Base-by-base conservation (phyloP, 2,113 vertebrate genomes). In the Fregetta grallaria region DNA sequence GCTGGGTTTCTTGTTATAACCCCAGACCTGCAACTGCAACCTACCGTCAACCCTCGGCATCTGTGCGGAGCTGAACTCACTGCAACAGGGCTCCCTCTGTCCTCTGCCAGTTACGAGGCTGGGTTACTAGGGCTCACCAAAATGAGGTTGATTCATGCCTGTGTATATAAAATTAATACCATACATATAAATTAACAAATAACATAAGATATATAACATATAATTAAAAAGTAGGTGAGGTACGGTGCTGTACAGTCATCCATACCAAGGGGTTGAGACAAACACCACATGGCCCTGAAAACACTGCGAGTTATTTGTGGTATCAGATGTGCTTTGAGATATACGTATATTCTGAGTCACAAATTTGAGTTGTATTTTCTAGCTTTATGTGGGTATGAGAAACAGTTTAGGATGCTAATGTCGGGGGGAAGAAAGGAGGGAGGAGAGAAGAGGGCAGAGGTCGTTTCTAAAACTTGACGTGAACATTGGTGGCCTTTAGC, bases 281-380 rank as follows among this genome's bases (percentile, higher is more conserved):
- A 93, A 91, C 58, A 29, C 80, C 70, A 94, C 89, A 55, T 14
- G 79, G 84, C 77, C 50, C 86, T 73, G 58, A 73, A 94, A 92
- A 90, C 58, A 55, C 74, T 75, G 53, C 0, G 9, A 94, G 71
- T 91, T 97, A 94, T 92, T 89, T 94, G 89, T 81, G 63, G 80
- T 49, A 74, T 92, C 84, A 75, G 30, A 81, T 78, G 70, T 18
- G 3, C 73, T 90, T 63, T 77, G 47, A 89, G 66, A 81, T 17
- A 36, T 23, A 71, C 1, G 6, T 78, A 21, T 77, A 71, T n/a
- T 94, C 83, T 87, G 83, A 95, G 82, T 95, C 94, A 95, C 36
- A 91, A 75, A 56, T 92, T 62, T 38, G n/a, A 77, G 40, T 84
- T 85, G 52, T 90, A 15, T 91, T 78, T 92, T 78, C 44, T 15